These are phyloP conservation scores for Cebidichthys violaceus DNA, from an alignment of 2,113 vertebrate species.

Conservation along the genomic window DNA sequence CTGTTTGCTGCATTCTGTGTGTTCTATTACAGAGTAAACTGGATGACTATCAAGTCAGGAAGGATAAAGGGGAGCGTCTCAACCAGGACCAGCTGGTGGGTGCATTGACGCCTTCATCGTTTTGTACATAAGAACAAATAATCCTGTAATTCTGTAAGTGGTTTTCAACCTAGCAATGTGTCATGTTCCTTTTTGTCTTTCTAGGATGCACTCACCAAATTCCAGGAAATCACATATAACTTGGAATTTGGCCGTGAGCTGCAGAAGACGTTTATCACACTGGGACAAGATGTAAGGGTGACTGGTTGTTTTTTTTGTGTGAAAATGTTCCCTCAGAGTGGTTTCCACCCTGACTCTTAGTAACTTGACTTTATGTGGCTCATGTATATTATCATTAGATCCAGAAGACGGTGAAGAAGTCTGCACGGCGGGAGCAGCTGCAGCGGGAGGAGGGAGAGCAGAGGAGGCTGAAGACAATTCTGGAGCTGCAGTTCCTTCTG, in stretches of 20 bases:
- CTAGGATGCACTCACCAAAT: conserved; percentile 95
- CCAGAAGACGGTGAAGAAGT: conserved; percentile 96
- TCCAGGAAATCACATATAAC: conserved; percentile 94
- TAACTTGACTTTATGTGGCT: background rate
- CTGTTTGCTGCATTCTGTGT: background rate
- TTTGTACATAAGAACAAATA: background rate
- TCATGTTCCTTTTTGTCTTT: conserved; percentile 27
- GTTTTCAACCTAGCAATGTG: background rate
- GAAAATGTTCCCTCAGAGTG: background rate
- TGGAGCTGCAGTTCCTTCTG: conserved; percentile 94
- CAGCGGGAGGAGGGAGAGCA: conserved; percentile 96
- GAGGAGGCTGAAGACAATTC: conserved; percentile 90
- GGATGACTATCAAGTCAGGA: conserved; percentile 94
- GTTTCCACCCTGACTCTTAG: background rate
- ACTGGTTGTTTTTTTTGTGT: background rate
- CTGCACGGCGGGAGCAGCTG: conserved; percentile 92
- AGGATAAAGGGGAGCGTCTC: conserved; percentile 93
- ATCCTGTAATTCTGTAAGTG: background rate
- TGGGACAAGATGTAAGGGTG: conserved; percentile 95
- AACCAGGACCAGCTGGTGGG: conserved; percentile 97
- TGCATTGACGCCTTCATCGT: conserved; percentile 17
- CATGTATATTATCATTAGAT: conserved; percentile 81
- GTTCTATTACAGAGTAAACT: conserved; percentile 88
- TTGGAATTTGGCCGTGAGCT: conserved; percentile 97
- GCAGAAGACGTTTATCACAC: conserved; percentile 92